Base-by-base conservation (phyloP, 2,888 invertebrate genomes). In the Drosophila percnosoma region DNA sequence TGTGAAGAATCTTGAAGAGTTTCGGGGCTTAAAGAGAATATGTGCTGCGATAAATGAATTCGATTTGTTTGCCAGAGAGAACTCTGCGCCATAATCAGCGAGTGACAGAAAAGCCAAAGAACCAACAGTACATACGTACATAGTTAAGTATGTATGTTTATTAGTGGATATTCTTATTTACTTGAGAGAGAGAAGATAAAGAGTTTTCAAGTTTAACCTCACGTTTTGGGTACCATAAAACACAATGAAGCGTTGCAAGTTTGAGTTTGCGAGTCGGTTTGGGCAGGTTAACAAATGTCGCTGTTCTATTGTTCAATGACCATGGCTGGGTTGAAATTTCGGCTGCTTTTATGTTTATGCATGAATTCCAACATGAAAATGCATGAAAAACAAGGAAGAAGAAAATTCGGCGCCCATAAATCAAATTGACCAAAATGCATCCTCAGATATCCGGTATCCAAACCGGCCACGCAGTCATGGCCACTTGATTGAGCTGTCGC, bases 401-500 rank as follows among this genome's bases (percentile, higher is more conserved):
- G 82, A 70, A 77, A 82, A 77, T 54, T 68, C 59, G 59, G 53
- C 60, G 87, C 45, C 77, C 82, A 89, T 85, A 85, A 85, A 85
- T 85, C 85, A 85, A 85, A 89, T 80, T 84, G 45, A 15, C 45
- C 15, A 45, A 45, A 45, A 45, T 82, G 67, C 82, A 55, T 27
- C 55, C 29, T 38, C 55, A 38, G 38, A 55, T 29, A 55, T 55
- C n/a, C 55, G 38, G 24, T 24, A 27, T 36, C 71, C 49, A 68
- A 64, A 64, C 45, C 4, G 67, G 80, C 82, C 82, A 83, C 89
- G 84, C 89, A 85, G 84, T 73, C 85, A 87, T 84, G 87, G 89
- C 80, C 87, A 89, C 80, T 82, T 85, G 85, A 89, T 85, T 89
- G 85, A 89, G 85, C 89, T 85, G 85, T 89, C 87, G 82, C 87